phyloP scores from a whole-genome alignment of 2,888 invertebrate genomes.

The Diplazon laetatorius region DNA sequence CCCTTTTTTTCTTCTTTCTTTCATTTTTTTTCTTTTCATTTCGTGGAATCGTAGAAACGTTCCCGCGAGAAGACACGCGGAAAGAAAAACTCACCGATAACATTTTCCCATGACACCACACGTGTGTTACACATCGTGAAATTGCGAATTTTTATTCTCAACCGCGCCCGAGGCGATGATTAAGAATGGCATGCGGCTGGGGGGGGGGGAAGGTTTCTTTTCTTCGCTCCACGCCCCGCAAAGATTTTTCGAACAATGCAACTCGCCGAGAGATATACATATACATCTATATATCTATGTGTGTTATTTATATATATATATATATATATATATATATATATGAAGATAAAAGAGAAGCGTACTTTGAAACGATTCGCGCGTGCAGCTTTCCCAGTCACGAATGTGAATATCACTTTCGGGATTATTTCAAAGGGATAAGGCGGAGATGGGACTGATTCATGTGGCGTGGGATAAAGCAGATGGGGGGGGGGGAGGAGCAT shows the following conservation, averaged over 20 bases:
- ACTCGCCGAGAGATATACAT: neutral
- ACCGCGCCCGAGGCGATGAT: slow-evolving; percentile 12
- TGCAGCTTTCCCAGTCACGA: slow-evolving; percentile 19
- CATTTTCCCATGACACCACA: slow-evolving; percentile 55
- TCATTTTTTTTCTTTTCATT: neutral
- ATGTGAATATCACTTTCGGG: slow-evolving; percentile 9
- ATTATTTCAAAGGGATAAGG: neutral
- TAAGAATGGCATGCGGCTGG: slow-evolving; percentile 36
- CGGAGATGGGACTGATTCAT: neutral
- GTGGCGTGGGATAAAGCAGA: too few relatives aligned
- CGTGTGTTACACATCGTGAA: neutral
- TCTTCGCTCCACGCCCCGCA: slow-evolving; percentile 14
- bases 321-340: too few relatives aligned
- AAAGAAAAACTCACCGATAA: slow-evolving; percentile 51
- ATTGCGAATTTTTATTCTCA: slow-evolving; percentile 13
- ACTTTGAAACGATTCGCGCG: slow-evolving; percentile 1
- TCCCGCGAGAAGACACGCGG: slow-evolving; percentile 53
- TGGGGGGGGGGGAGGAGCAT: too few relatives aligned
- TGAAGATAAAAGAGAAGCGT: neutral
- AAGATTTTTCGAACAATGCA: slow-evolving; percentile 36
- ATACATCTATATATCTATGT: too few relatives aligned
- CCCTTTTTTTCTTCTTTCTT: too few relatives aligned
- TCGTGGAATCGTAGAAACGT: slow-evolving; percentile 54
- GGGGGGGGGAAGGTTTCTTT: neutral
- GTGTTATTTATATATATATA: too few relatives aligned